These are phyloP conservation scores for Oreochromis spilurus DNA, from an alignment of 2,113 vertebrate genomes.

Conservation along the genomic window DNA sequence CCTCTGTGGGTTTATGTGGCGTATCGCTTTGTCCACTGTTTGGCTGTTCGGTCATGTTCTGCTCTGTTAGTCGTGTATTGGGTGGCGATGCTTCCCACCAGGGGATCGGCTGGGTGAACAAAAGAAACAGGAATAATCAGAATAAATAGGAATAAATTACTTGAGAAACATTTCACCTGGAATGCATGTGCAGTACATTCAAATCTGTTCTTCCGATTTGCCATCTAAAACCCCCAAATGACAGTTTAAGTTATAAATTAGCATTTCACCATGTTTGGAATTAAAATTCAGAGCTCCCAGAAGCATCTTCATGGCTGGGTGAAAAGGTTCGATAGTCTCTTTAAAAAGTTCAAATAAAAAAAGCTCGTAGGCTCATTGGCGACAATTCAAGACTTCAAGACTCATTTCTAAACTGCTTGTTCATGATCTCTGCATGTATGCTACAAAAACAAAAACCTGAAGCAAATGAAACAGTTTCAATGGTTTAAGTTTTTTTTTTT, in stretches of 20 bases:
- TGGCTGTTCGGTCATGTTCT: constrained; percentile 95
- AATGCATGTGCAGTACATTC: not conserved
- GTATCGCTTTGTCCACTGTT: constrained; percentile 96
- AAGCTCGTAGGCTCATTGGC: not conserved
- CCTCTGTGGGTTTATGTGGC: constrained; percentile 86
- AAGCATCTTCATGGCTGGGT: not conserved
- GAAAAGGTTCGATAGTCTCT: not conserved
- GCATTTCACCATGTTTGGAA: not conserved
- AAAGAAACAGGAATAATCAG: not conserved
- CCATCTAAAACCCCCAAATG: not conserved
- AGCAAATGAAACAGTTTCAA: not conserved
- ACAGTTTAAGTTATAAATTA: not conserved
- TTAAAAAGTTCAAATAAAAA: not conserved
- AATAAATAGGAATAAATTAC: not conserved
- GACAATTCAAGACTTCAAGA: not conserved
- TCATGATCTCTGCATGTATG: not conserved
- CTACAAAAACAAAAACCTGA: not conserved
- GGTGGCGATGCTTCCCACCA: constrained; percentile 96
- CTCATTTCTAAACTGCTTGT: not conserved
- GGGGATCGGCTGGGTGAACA: constrained; percentile 81
- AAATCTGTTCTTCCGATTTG: not conserved
- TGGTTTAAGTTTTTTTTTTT: not conserved
- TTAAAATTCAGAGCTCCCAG: not conserved
- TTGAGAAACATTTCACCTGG: not conserved
- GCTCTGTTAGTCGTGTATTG: constrained; percentile 97